phyloP scores from a whole-genome alignment of 2,888 invertebrate genomes.

The Cosmia trapezina region DNA sequence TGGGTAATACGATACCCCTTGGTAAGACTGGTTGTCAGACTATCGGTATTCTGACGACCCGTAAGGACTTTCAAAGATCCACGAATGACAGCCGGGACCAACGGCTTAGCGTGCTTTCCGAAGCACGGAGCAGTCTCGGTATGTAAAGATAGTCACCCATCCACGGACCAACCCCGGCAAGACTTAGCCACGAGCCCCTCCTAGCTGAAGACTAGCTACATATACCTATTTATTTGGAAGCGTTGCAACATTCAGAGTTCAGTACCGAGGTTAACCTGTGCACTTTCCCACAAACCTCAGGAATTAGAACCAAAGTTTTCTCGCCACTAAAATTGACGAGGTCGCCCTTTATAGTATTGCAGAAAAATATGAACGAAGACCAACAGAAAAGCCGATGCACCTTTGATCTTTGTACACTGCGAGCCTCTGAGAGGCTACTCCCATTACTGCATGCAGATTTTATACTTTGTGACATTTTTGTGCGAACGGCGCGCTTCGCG shows the following conservation, averaged over 20 bases:
- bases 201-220: not conserved
- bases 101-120: no score
- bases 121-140: no score
- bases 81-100: no score
- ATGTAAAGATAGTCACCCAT: no score
- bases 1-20: no score
- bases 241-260: not conserved
- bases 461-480: slow-evolving; percentile 90
- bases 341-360: slow-evolving; percentile 59
- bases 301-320: not conserved
- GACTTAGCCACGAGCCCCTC: no score
- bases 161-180: no score
- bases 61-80: no score
- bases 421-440: slow-evolving; percentile 85
- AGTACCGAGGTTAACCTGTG: not conserved
- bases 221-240: not conserved
- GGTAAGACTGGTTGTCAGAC: no score
- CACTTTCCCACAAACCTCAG: not conserved
- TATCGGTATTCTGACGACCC: no score
- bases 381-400: slow-evolving; percentile 76
- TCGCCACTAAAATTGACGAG: slow-evolving; percentile 35
- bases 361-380: slow-evolving; percentile 65
- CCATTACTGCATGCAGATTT: slow-evolving; percentile 89
- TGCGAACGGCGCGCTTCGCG: slow-evolving; percentile 78
- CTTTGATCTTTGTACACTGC: slow-evolving; percentile 83